Percentiles rank a stretch among this genome's conserved stretches.
phyloP scores from a whole-genome alignment of 2,797 vertebrate genomes.

The Acipenser oxyrinchus region DNA sequence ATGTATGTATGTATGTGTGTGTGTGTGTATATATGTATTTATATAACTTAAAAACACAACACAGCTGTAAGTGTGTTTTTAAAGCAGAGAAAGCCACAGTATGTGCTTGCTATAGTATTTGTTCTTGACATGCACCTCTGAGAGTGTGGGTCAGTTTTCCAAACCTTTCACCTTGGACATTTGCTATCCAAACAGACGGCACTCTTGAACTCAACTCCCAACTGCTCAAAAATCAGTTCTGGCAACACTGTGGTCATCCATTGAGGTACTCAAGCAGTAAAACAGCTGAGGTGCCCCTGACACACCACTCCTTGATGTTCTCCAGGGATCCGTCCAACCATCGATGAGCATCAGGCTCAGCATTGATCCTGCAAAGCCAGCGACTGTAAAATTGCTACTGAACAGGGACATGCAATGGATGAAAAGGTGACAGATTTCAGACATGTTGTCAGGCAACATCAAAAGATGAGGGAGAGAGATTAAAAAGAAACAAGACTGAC shows the following conservation, averaged over 20 bases:
- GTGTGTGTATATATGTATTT: neutral
- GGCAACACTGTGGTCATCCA: neutral
- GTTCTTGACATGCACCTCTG: neutral
- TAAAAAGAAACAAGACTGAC: too few species aligned
- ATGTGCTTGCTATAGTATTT: too few species aligned
- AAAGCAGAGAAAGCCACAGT: too few species aligned
- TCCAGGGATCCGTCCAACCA: neutral
- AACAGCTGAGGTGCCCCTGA: neutral
- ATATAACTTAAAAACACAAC: neutral
- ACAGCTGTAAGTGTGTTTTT: too few species aligned
- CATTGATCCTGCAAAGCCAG: conserved; percentile 1
- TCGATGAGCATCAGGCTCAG: neutral
- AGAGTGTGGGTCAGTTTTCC: neutral
- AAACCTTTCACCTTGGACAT: too few species aligned
- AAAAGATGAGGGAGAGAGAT: too few species aligned
- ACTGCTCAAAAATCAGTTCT: neutral
- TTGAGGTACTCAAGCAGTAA: neutral
- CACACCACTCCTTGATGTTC: neutral
- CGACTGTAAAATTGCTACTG: neutral
- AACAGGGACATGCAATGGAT: neutral
- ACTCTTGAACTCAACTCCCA: neutral
- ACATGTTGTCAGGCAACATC: neutral
- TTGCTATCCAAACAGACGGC: neutral
- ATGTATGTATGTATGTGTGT: neutral
- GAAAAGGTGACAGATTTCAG: neutral